Conservation (phyloP, 2,888 invertebrate species). For the Euplagia quadripunctaria region DNA sequence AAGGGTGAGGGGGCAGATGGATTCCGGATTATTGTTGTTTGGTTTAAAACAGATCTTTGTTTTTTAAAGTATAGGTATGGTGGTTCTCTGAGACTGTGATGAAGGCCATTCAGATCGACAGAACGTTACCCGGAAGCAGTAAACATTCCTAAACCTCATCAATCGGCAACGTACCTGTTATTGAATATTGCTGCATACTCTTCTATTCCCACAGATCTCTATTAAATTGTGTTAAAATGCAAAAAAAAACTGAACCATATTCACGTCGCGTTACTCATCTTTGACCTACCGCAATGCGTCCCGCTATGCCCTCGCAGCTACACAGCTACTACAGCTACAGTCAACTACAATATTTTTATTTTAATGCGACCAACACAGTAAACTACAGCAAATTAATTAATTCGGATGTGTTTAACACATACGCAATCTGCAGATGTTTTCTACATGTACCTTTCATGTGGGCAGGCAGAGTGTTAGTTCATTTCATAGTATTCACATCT, state of each 20-base stretch:
- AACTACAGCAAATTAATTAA: not conserved
- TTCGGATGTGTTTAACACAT: not conserved
- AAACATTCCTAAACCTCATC: too few relatives aligned
- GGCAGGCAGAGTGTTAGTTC: constrained; percentile 21
- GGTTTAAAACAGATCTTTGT: too few relatives aligned
- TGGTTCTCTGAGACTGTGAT: too few relatives aligned
- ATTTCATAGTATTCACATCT: constrained; percentile 21
- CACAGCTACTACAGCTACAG: too few relatives aligned
- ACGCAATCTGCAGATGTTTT: constrained; percentile 5
- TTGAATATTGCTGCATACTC: not conserved
- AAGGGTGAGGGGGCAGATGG: too few relatives aligned
- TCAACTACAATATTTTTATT: too few relatives aligned
- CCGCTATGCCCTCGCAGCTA: not conserved
- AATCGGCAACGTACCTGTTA: not conserved
- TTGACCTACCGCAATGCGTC: not conserved
- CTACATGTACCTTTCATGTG: constrained; percentile 13
- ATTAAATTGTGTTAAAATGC: not conserved
- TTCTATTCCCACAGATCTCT: not conserved
- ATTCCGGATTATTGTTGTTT: too few relatives aligned
- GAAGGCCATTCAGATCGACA: too few relatives aligned
- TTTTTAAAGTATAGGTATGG: too few relatives aligned
- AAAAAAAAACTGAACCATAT: not conserved
- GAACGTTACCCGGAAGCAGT: too few relatives aligned
- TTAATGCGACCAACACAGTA: too few relatives aligned
- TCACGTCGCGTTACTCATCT: not conserved